These are phyloP conservation scores for Amphiprion ocellaris DNA, from an alignment of 2,113 vertebrate genomes.

Conservation along the genomic window DNA sequence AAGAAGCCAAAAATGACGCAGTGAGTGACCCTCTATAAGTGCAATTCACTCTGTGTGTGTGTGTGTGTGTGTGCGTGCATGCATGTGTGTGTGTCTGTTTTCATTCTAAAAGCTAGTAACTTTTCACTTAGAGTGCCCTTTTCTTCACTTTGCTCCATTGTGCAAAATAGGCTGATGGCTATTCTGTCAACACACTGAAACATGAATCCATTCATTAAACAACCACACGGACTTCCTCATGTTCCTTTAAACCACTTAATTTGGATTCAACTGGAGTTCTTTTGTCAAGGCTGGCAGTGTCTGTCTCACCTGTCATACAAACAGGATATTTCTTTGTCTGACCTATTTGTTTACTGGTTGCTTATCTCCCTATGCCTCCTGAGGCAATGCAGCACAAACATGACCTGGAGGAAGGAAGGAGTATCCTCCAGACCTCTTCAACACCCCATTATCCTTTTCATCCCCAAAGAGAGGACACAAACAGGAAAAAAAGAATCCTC, in stretches of 20 bases:
- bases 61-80: not conserved
- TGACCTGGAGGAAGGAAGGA: conserved; percentile 52
- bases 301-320: conserved; percentile 50
- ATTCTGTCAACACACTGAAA: conserved; percentile 65
- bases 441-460: conserved; percentile 61
- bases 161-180: conserved; percentile 25
- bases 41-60: conserved; percentile 27
- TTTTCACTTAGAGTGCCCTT: conserved; percentile 26
- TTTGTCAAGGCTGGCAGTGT: conserved; percentile 34
- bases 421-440: conserved; percentile 45
- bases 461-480: conserved; percentile 47
- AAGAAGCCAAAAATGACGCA: conserved; percentile 51
- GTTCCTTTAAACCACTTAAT: conserved; percentile 30
- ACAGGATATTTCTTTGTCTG: conserved; percentile 64
- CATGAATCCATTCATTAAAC: conserved; percentile 55
- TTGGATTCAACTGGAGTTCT: conserved; percentile 35
- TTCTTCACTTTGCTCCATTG: conserved; percentile 38
- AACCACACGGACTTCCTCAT: conserved; percentile 36
- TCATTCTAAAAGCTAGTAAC: not conserved
- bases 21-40: conserved; percentile 37
- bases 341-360: conserved; percentile 65
- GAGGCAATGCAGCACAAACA: conserved; percentile 59
- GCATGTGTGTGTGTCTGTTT: not conserved
- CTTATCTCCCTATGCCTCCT: conserved; percentile 67
- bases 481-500: conserved; percentile 57